A percentile compares a stretch with the other conserved stretches of the same genome.
These are phyloP conservation scores for Muricea muricata DNA, from an alignment of 92 coral and sea anemone genomes.

Conservation along the genomic window DNA sequence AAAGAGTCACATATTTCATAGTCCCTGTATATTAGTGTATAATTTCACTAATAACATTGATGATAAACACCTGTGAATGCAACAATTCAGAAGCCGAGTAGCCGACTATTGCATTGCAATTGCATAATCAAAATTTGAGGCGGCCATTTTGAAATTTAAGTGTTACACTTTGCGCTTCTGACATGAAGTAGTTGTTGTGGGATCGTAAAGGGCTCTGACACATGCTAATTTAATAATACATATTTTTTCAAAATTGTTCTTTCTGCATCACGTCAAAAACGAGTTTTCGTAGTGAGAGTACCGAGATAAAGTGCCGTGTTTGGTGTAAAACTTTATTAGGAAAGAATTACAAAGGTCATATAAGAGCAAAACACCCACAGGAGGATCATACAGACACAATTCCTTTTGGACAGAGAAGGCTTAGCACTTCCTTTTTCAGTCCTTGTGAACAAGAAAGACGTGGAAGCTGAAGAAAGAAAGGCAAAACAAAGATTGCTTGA, in stretches of 20 bases:
- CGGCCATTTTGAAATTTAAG: background rate
- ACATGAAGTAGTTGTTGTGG: background rate
- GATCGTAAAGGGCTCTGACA: background rate
- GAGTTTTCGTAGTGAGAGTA: background rate
- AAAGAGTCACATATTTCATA: background rate
- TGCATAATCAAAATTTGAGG: background rate
- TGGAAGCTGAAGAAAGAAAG: slow-evolving; percentile 24
- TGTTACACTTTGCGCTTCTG: background rate
- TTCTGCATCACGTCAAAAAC: background rate
- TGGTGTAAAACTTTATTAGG: background rate
- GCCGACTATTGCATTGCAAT: background rate
- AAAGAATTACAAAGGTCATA: background rate
- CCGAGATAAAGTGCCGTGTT: background rate
- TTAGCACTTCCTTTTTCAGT: background rate
- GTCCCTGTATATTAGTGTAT: background rate
- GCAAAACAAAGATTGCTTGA: background rate
- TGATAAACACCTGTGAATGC: background rate
- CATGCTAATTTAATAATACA: background rate
- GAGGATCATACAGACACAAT: background rate
- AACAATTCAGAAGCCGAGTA: too few species aligned
- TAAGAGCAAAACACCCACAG: slow-evolving; percentile 7
- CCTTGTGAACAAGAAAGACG: background rate
- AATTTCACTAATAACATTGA: background rate
- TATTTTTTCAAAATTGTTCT: background rate
- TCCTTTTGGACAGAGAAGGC: slow-evolving; percentile 1